A percentile compares a stretch with the other conserved stretches of the same genome.
phyloP scores from a whole-genome alignment of 2,797 vertebrate genomes.

The Synanceia verrucosa region DNA sequence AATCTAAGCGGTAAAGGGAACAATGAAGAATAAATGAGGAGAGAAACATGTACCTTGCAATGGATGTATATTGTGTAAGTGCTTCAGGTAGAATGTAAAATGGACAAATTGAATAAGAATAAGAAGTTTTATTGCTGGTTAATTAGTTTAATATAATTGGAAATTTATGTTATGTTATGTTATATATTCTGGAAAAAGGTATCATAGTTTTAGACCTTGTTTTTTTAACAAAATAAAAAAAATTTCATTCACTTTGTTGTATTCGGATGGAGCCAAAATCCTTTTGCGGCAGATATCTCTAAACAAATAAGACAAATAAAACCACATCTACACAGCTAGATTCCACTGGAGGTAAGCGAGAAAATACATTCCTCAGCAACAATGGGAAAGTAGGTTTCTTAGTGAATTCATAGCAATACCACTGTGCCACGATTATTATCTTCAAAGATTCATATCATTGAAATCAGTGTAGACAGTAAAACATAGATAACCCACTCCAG shows the following conservation, averaged over 20 bases:
- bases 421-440: background rate
- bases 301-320: background rate
- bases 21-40: background rate
- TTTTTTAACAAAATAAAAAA: background rate
- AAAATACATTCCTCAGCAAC: background rate
- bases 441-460: background rate
- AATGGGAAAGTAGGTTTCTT: conserved; percentile 11
- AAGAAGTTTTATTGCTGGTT: background rate
- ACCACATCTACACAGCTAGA: background rate
- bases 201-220: background rate
- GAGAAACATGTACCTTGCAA: background rate
- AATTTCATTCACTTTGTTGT: background rate
- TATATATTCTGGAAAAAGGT: too few species aligned
- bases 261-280: background rate
- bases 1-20: background rate
- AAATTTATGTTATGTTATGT: too few species aligned
- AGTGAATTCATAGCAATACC: background rate
- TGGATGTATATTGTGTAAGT: background rate
- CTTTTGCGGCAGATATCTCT: background rate
- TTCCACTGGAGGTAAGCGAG: conserved; percentile 2
- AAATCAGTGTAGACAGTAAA: background rate
- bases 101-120: too few species aligned
- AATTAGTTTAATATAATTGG: background rate
- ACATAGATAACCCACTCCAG: background rate
- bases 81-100: background rate